Conservation (phyloP, 92 coral and sea anemone species). For the Porites rus region DNA sequence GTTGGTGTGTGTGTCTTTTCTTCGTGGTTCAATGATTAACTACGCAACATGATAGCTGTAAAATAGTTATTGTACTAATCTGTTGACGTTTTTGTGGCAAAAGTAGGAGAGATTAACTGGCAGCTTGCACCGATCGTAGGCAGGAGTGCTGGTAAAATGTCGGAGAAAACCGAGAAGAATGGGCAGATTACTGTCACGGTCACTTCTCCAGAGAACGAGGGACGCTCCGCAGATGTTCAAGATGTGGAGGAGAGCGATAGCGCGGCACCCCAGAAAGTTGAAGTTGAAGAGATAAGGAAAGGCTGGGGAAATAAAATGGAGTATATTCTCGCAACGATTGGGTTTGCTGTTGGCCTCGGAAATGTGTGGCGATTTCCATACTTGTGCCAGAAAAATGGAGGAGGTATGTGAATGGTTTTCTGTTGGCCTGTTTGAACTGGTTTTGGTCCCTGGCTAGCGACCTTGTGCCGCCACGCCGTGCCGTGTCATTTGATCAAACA, state of each 20-base stretch:
- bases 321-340: conserved; percentile 30
- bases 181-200: conserved; percentile 16
- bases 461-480: too few species aligned
- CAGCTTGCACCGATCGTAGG: conserved; percentile 28
- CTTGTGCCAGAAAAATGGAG: conserved; percentile 37
- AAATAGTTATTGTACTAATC: not conserved
- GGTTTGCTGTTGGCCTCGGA: conserved; percentile 43
- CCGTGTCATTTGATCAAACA: too few species aligned
- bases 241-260: not conserved
- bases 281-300: conserved; percentile 1
- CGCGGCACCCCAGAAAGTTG: not conserved
- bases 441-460: not conserved
- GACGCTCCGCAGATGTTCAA: not conserved
- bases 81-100: not conserved
- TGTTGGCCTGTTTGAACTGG: not conserved
- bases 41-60: not conserved
- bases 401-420: conserved; percentile 22
- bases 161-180: conserved; percentile 13
- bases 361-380: conserved; percentile 43
- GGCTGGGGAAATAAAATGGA: conserved; percentile 43
- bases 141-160: conserved; percentile 21
- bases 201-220: conserved; percentile 12
- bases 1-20: too few species aligned
- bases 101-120: not conserved
- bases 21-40: too few species aligned